Conservation (phyloP, 2,888 invertebrate genomes). For the Pollenia griseotomentosa region DNA sequence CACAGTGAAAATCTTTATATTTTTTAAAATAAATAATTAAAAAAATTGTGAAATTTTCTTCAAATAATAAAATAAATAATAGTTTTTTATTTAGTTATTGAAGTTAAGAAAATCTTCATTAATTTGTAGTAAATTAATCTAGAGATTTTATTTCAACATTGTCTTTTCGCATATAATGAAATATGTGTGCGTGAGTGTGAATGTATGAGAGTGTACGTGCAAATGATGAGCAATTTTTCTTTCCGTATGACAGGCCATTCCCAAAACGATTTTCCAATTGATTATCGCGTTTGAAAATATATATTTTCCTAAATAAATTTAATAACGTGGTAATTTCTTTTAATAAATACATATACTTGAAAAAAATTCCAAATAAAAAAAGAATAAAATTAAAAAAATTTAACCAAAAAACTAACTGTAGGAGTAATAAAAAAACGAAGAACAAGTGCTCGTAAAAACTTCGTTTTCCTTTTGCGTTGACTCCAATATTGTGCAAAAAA, state of each 20-base stretch:
- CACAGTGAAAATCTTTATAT: constrained; percentile 61
- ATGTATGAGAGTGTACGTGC: constrained; percentile 48
- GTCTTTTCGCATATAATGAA: constrained; percentile 34
- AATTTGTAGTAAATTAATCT: constrained; percentile 16
- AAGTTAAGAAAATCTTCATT: constrained; percentile 11
- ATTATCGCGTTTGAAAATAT: constrained; percentile 48
- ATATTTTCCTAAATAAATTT: neutral
- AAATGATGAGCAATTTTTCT: constrained; percentile 72
- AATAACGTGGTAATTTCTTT: constrained; percentile 24
- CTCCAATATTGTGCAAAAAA: constrained; percentile 60
- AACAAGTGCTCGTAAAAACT: constrained; percentile 62
- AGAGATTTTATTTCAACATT: constrained; percentile 11
- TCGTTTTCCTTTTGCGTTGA: constrained; percentile 61
- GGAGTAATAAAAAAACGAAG: constrained; percentile 60
- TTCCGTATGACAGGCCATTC: constrained; percentile 62
- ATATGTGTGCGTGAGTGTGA: constrained; percentile 56
- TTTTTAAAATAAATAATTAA: constrained; percentile 49
- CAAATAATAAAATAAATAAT: constrained; percentile 22
- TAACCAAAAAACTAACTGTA: constrained; percentile 32
- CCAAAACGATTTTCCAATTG: constrained; percentile 69
- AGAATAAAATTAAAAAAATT: constrained; percentile 6
- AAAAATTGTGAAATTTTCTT: constrained; percentile 57
- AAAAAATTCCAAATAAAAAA: constrained; percentile 1
- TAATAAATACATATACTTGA: constrained; percentile 23
- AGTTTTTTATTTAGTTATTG: constrained; percentile 20